Evolutionary conservation across 2,888 invertebrate species (phyloP).

Genomic region (Capitulum mitella): DNA sequence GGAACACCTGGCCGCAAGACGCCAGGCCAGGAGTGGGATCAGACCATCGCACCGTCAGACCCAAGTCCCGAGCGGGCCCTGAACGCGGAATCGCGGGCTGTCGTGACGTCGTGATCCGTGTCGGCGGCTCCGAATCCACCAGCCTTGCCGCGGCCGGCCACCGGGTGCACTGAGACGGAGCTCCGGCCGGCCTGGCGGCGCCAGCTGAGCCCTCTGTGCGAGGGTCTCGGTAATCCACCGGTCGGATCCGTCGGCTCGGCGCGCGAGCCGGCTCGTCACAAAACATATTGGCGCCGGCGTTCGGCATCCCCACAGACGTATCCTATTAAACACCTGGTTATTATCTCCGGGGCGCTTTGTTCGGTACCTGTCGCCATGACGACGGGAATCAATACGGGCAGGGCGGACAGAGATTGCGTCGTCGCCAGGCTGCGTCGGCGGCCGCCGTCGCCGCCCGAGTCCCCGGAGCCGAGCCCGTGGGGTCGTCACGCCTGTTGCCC

Average conservation of each 20-base stretch:
- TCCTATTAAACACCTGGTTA: constrained; percentile 1
- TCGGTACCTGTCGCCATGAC: not conserved
- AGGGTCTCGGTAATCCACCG: not conserved
- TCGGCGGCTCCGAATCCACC: no score
- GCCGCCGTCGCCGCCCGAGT: not conserved
- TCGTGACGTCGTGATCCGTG: no score
- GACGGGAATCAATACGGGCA: constrained; percentile 1
- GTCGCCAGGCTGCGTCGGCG: not conserved
- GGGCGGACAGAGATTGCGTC: not conserved
- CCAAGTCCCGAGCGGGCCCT: no score
- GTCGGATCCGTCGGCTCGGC: not conserved
- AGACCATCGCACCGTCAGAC: no score
- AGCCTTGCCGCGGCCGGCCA: no score
- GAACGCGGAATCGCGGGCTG: no score
- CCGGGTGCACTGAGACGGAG: no score
- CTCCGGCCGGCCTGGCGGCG: no score
- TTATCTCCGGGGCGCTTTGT: constrained; percentile 1
- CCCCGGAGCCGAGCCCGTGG: not conserved
- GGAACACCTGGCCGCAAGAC: no score
- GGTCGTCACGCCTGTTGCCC: not conserved
- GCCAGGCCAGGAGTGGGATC: no score
- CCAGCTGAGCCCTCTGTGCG: not conserved
- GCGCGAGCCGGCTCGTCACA: not conserved
- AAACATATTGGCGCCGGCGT: not conserved
- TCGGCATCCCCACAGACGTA: not conserved